These are phyloP conservation scores for Harpagoxenus sublaevis DNA, from an alignment of 2,888 invertebrate genomes.

Conservation along the genomic window DNA sequence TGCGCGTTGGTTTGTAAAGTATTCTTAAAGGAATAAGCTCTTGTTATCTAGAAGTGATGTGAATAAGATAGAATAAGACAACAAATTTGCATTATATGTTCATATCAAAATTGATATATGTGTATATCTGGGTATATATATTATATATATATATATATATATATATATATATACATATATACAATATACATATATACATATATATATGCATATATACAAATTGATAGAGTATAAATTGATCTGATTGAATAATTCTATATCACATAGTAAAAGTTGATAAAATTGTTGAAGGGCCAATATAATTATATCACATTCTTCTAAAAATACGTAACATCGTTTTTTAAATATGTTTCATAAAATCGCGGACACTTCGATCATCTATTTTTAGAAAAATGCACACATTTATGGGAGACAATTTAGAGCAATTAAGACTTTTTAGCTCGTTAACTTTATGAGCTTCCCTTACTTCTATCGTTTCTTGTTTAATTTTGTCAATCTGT, in stretches of 20 bases:
- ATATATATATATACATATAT: neutral
- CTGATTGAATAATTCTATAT: neutral
- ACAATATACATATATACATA: neutral
- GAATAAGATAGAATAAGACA: neutral
- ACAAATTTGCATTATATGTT: conserved; percentile 16
- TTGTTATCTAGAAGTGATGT: conserved; percentile 29
- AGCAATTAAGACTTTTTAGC: conserved; percentile 34
- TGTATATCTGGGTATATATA: too few species aligned
- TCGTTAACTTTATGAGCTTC: conserved; percentile 26
- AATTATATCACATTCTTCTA: conserved; percentile 1
- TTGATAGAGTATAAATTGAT: conserved; percentile 14
- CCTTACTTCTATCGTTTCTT: conserved; percentile 30
- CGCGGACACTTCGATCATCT: neutral
- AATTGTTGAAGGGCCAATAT: conserved; percentile 2
- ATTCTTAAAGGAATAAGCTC: conserved; percentile 43
- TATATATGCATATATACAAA: neutral
- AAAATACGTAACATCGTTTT: conserved; percentile 7
- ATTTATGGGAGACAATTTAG: conserved; percentile 35
- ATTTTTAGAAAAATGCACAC: conserved; percentile 39
- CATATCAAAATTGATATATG: conserved; percentile 12
- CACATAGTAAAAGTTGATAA: neutral
- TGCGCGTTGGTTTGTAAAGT: conserved; percentile 56
- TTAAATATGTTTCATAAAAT: conserved; percentile 10
- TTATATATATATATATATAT: neutral
- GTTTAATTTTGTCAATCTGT: conserved; percentile 19